phyloP scores from a whole-genome alignment of 1,140 invertebrate genomes.

The Drosophila ercepeae region DNA sequence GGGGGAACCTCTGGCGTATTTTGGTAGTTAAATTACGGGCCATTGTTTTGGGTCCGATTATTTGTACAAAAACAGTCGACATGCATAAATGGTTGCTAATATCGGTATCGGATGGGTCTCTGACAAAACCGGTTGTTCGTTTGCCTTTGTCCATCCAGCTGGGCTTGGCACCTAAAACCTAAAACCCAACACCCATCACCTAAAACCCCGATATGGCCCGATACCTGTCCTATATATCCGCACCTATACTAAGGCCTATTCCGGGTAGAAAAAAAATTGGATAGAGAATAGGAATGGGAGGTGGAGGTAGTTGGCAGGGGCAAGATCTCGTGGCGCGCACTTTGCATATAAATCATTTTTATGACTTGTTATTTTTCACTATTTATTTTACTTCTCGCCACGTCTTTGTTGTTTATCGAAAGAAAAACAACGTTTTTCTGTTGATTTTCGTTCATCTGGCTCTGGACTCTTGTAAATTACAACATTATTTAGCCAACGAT shows the following conservation, averaged over 20 bases:
- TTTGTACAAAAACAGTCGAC: slow-evolving; percentile 69
- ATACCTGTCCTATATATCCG: slow-evolving; percentile 9
- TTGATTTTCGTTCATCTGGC: slow-evolving; percentile 19
- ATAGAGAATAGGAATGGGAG: not conserved
- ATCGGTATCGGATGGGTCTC: slow-evolving; percentile 41
- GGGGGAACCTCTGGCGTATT: slow-evolving; percentile 57
- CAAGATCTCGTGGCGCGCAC: slow-evolving; percentile 59
- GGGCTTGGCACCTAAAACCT: slow-evolving; percentile 56
- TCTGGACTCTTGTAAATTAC: slow-evolving; percentile 62
- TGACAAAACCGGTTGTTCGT: slow-evolving; percentile 27
- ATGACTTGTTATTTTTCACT: slow-evolving; percentile 81
- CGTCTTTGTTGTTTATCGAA: slow-evolving; percentile 58
- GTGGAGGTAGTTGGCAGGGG: not conserved
- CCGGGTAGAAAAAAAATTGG: slow-evolving; percentile 14
- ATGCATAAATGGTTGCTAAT: slow-evolving; percentile 77
- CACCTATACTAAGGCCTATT: slow-evolving; percentile 2
- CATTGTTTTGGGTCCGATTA: slow-evolving; percentile 68
- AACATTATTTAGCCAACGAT: slow-evolving; percentile 61
- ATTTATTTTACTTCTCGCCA: slow-evolving; percentile 67
- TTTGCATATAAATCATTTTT: slow-evolving; percentile 82
- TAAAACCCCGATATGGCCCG: slow-evolving; percentile 8
- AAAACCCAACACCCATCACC: slow-evolving; percentile 38
- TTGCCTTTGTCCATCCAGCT: slow-evolving; percentile 41
- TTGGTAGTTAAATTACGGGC: slow-evolving; percentile 75
- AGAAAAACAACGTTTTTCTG: slow-evolving; percentile 53